phyloP scores from a whole-genome alignment of 2,113 vertebrate genomes.

The Ctenomys sociabilis region DNA sequence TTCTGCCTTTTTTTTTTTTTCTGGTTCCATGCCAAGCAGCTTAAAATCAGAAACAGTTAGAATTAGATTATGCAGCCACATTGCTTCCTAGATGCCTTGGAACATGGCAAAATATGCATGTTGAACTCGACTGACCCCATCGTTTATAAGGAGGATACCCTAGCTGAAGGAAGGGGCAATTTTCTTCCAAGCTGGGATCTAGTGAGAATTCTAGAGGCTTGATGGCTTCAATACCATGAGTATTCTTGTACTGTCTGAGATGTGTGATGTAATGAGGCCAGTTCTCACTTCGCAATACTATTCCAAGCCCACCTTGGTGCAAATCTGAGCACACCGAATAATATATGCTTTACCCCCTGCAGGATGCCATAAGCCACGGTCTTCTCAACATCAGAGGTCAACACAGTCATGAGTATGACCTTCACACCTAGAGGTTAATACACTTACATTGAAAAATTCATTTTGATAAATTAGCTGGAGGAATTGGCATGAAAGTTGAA shows the following conservation, averaged over 20 bases:
- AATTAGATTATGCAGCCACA: neutral
- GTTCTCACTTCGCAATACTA: neutral
- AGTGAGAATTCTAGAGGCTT: neutral
- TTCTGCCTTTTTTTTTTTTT: constrained; percentile 1
- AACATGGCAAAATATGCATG: neutral
- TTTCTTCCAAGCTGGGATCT: neutral
- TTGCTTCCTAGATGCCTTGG: neutral
- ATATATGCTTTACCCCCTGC: rapidly evolving
- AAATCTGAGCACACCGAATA: neutral
- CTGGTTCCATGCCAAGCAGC: constrained; percentile 13
- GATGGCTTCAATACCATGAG: neutral
- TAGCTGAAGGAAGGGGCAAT: neutral
- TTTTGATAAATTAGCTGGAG: neutral
- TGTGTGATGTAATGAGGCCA: too few relatives aligned
- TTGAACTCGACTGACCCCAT: neutral
- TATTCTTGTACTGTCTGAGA: neutral
- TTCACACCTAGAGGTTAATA: neutral
- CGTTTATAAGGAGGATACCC: neutral
- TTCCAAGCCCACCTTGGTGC: neutral
- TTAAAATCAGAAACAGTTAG: constrained; percentile 15
- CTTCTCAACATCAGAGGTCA: neutral
- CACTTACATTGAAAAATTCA: neutral
- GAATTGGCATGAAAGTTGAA: neutral
- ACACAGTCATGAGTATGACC: neutral
- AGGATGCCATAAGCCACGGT: neutral